Evolutionary conservation across 2,113 vertebrate species (phyloP), one percentile per base, ranked within the genome.

Genomic region (Calyptomena viridis): DNA sequence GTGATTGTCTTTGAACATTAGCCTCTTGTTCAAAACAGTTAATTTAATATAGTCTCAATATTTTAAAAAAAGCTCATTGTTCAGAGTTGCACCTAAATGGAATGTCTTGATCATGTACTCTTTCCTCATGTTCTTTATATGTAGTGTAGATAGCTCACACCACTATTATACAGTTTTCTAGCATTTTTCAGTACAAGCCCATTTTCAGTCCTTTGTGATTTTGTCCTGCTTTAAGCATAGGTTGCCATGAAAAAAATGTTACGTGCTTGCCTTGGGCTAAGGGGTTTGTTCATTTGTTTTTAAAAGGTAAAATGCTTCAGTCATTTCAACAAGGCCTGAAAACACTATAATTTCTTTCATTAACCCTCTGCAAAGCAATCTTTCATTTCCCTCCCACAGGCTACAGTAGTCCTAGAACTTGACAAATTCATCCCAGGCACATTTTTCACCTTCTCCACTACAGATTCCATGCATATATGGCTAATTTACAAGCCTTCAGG

Each of bases 11-110:
- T 27, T 53, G 49, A 87, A 59, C 8, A 56, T 44, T 6, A 76
- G 19, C 8, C 25, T 78, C 27, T 33, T 49, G 11, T 52, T 87
- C 52, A 55, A 67, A 46, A 60, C 42, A 55, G 13, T 28, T 39
- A 46, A 24, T 72, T 87, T 64, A 46, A 84, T 27, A 46, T 16
- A 82, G 30, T 14, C 15, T 23, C 46, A 84, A 46, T 35, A 49
- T 4, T 22, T 25, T 28, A 1, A 14, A 67, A 88, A 25, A 47
- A 40, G 4, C 1, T 25, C 0, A 0, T 18, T 42, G 11, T 44
- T 72, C 28, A 66, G n/a, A 69, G 14, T 66, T 30, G 27, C 5
- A 12, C 1, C 0, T 10, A 14, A 88, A 80, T 7, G 80, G 12
- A 63, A 50, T 18, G 5, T 25, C 39, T 77, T 11, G 12, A 9